phyloP scores from a whole-genome alignment of 2,888 invertebrate genomes.

The Pilophorus perplexus region DNA sequence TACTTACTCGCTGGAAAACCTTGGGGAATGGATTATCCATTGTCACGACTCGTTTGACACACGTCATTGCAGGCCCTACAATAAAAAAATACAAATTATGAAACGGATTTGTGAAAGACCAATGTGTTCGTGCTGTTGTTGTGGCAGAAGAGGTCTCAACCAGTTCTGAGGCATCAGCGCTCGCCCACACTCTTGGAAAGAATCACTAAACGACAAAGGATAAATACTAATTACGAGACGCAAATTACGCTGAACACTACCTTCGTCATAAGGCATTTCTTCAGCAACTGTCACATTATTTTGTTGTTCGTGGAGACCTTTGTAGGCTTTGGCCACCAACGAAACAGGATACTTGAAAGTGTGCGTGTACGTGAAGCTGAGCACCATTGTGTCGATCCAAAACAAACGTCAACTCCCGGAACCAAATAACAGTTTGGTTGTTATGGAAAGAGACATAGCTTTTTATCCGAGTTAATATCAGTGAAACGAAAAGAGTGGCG shows the following conservation, averaged over 20 bases:
- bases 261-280: conserved; percentile 35
- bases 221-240: not conserved
- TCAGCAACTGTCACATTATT: conserved; percentile 33
- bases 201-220: conserved; percentile 15
- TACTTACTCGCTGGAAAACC: conserved; percentile 35
- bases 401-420: too few species aligned
- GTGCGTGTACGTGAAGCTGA: conserved; percentile 39
- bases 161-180: too few species aligned
- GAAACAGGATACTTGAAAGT: conserved; percentile 43
- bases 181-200: too few species aligned
- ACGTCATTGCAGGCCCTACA: conserved; percentile 18
- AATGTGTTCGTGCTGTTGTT: too few species aligned
- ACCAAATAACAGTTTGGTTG: too few species aligned
- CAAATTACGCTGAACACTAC: conserved; percentile 33
- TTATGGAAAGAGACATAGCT: too few species aligned
- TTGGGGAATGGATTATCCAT: conserved; percentile 31
- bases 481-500: too few species aligned
- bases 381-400: conserved; percentile 33
- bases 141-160: too few species aligned
- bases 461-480: too few species aligned
- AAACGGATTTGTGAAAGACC: too few species aligned
- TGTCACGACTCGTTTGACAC: conserved; percentile 10
- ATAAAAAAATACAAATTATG: conserved; percentile 1
- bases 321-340: conserved; percentile 41
- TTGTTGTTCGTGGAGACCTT: conserved; percentile 30